Base-by-base conservation (phyloP, 1,140 invertebrate genomes). In the Leptinotarsa undecemlineata region DNA sequence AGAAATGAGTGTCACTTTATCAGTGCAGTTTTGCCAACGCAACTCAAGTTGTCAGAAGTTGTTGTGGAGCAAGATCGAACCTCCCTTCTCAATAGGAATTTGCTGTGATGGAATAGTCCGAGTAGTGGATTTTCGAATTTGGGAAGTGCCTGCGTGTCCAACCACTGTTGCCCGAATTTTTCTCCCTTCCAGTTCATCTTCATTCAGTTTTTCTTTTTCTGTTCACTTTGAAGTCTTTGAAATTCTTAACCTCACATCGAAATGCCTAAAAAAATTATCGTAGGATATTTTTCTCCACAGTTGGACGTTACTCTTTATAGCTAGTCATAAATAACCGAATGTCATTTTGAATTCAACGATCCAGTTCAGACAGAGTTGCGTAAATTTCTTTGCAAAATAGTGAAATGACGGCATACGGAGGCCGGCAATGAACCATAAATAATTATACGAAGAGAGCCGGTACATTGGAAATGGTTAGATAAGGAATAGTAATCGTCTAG, bases 371-470 rank as follows among this genome's bases (percentile, higher is more conserved):
- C 26, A 23, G 13, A 33, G 21, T 66, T 66, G 63, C 63, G 26
- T 23, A 66, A 66, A 66, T 33, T 21, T 33, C 62, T 66, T 66
- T 66, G 33, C 63, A 33, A 66, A 66, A 66, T 66, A 33, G 20
- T 21, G 63, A 66, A 66, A 13, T 66, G 26, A 21, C 21, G n/a
- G n/a, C 3, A 62, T 62, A 62, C 26, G 63, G 63, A 66, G 63
- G 63, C n/a, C 63, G 26, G 63, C 63, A 66, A 23, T 66, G 63
- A 66, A 66, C 63, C 63, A 66, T 66, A 33, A 33, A 66, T 66
- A 33, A 66, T 66, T 66, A 66, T 66, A 66, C 63, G 63, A 66
- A 66, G 63, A 66, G 63, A 66, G 63, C 20, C 63, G 20, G 63
- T 66, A 66, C 26, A 21, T 66, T 66, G 63, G 20, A 20, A 66